Conservation (phyloP, 92 coral and sea anemone species). For the Zoanthus sansibaricus region DNA sequence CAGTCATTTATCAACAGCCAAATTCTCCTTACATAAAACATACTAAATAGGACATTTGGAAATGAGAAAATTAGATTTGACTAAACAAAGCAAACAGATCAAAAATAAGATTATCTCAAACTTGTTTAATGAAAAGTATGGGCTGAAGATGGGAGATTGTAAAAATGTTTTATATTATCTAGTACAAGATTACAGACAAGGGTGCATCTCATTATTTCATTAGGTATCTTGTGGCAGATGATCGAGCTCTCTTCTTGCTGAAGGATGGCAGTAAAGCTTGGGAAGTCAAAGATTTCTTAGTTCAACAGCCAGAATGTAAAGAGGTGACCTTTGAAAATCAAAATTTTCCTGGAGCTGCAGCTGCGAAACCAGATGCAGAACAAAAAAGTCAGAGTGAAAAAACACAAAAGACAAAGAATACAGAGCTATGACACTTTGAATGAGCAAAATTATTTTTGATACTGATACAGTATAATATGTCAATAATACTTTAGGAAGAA, state of each 20-base stretch:
- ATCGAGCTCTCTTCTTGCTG: slow-evolving; percentile 81
- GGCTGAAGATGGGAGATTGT: too few species aligned
- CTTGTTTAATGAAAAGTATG: too few species aligned
- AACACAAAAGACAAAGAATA: slow-evolving; percentile 1
- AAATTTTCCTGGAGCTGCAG: slow-evolving; percentile 91
- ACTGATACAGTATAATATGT: not conserved
- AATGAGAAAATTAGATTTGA: too few species aligned
- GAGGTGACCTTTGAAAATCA: slow-evolving; percentile 98
- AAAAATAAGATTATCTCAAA: too few species aligned
- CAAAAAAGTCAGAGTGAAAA: slow-evolving; percentile 62
- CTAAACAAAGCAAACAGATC: too few species aligned
- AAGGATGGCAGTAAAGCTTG: slow-evolving; percentile 97
- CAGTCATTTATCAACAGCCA: too few species aligned
- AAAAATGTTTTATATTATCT: too few species aligned
- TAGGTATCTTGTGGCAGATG: slow-evolving; percentile 93
- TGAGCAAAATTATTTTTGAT: not conserved
- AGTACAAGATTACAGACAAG: too few species aligned
- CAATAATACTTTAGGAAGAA: not conserved
- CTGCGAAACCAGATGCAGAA: slow-evolving; percentile 38
- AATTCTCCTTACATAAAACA: too few species aligned
- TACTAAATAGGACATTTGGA: too few species aligned
- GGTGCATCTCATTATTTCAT: not conserved
- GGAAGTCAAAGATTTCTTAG: slow-evolving; percentile 92
- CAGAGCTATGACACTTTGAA: not conserved
- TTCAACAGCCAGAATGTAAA: slow-evolving; percentile 94